phyloP scores from a whole-genome alignment of 2,113 vertebrate genomes.

The Romanogobio albipinnatus region DNA sequence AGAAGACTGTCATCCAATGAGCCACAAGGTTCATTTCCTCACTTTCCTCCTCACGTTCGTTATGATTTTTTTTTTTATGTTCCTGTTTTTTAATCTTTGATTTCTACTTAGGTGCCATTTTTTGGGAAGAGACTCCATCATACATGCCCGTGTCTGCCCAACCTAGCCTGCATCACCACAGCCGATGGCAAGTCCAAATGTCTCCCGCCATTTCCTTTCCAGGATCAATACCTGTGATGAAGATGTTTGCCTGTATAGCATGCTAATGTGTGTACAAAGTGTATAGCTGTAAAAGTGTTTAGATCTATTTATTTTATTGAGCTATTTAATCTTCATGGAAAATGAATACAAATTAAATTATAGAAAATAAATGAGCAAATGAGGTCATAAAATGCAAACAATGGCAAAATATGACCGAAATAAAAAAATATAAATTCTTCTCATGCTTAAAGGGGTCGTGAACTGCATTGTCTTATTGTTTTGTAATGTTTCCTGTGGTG shows the following conservation, averaged over 20 bases:
- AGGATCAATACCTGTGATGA: constrained; percentile 75
- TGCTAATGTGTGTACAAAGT: constrained; percentile 48
- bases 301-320: constrained; percentile 19
- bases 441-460: neutral
- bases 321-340: neutral
- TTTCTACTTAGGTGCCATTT: constrained; percentile 83
- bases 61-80: constrained; percentile 22
- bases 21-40: constrained; percentile 84
- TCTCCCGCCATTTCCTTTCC: constrained; percentile 76
- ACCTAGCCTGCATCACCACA: constrained; percentile 79
- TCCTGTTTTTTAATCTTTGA: constrained; percentile 50
- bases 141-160: constrained; percentile 87
- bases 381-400: neutral
- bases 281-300: constrained; percentile 38
- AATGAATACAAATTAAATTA: neutral
- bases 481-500: too few relatives aligned
- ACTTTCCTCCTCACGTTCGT: neutral
- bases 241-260: neutral
- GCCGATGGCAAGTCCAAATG: constrained; percentile 81
- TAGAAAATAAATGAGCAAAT: neutral
- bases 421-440: neutral
- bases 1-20: constrained; percentile 90
- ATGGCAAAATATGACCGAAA: neutral
- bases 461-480: too few relatives aligned
- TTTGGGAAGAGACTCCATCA: constrained; percentile 85